Conservation (phyloP, 2,888 invertebrate species). For the Megamerina dolium region DNA sequence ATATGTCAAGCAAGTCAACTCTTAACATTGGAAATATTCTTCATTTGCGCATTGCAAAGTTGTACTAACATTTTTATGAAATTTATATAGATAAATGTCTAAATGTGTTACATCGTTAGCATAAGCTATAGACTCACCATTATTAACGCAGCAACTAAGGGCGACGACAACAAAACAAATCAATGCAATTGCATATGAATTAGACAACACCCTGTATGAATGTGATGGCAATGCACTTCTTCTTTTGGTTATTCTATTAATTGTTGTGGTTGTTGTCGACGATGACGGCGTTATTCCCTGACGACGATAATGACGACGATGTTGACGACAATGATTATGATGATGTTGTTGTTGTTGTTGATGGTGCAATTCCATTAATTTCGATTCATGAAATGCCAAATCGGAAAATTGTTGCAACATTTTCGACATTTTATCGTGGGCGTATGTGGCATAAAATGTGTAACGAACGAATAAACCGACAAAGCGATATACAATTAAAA, state of each 20-base stretch:
- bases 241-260: constrained; percentile 6
- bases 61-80: no score
- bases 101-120: no score
- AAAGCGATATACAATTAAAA: no score
- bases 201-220: constrained; percentile 3
- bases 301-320: constrained; percentile 28
- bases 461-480: no score
- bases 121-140: constrained; percentile 38
- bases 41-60: no score
- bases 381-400: constrained; percentile 22
- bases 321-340: constrained; percentile 18
- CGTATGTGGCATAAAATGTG: no score
- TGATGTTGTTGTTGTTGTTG: constrained; percentile 28
- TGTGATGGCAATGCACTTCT: constrained; percentile 1
- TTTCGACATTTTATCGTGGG: constrained; percentile 7
- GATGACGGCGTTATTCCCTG: constrained; percentile 31
- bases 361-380: constrained; percentile 16
- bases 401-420: constrained; percentile 21
- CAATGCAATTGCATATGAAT: constrained; percentile 23
- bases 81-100: no score
- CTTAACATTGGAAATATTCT: no score
- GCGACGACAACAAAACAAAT: constrained; percentile 30
- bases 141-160: constrained; percentile 33
- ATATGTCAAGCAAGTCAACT: no score
- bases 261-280: constrained; percentile 21